Base-by-base conservation (phyloP, 2,113 vertebrate species). In the Elephas maximus region DNA sequence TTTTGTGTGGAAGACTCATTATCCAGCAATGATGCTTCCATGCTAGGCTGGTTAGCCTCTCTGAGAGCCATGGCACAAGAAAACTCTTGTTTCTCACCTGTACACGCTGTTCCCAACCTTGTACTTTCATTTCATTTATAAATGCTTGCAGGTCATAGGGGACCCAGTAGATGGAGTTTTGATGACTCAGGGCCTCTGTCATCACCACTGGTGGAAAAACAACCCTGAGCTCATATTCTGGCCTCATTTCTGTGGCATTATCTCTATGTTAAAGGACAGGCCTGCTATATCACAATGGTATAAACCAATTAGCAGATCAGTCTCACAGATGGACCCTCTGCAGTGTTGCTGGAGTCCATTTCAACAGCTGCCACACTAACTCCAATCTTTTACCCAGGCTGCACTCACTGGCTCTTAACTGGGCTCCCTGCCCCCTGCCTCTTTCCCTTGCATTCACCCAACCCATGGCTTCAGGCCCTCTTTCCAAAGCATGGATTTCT, bases 291-390 rank as follows among this genome's bases (percentile, higher is more conserved):
- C 77, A 37, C 11, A 60, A 24, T 23, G 41, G 65, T 57, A 17
- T 77, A 88, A 96, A 87, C 96, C 90, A 94, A 79, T 96, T 94
- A 97, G 93, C 80, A 80, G 86, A 73, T 95, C 18, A 18, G 90
- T 69, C 76, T 94, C 94, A 62, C 83, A 93, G 96, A 88, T 88
- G 76, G 80, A 83, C 90, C 80, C 62, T 95, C 83, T 67, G 65
- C 67, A 28, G 3, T 48, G 30, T 92, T 45, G 41, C 88, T 93
- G 81, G n/a, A n/a, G n/a, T n/a, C 67, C 57, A 7, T 93, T 89
- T 44, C 67, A 95, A 37, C 79, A 97, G 93, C 57, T 63, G 73
- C 73, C 77, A 67, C 69, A 73, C 92, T 79, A 91, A 91, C 74
- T 95, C 87, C 63, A 65, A 60, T 37, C 48, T 74, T 82, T 62